phyloP scores from a whole-genome alignment of 2,113 vertebrate genomes.

The Tenrec ecaudatus region DNA sequence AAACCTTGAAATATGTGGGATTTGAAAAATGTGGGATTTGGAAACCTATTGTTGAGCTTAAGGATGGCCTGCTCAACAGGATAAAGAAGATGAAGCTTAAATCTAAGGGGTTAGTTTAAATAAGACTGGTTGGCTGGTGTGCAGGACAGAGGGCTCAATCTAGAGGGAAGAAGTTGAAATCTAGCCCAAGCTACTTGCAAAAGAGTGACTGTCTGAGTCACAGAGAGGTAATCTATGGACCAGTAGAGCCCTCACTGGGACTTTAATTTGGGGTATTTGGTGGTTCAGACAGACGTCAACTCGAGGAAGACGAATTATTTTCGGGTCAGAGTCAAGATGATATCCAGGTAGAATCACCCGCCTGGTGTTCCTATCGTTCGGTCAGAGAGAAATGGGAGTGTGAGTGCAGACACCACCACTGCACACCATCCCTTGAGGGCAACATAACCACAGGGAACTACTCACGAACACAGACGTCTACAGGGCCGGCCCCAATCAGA shows the following conservation, averaged over 20 bases:
- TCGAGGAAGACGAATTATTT: background rate
- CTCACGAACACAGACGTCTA: no score
- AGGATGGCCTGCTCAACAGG: background rate
- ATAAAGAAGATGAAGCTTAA: background rate
- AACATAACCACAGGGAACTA: no score
- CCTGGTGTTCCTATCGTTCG: no score
- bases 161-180: background rate
- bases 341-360: no score
- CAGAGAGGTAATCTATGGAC: background rate
- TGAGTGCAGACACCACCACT: no score
- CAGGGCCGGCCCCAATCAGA: no score
- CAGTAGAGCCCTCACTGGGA: background rate
- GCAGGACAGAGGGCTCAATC: background rate
- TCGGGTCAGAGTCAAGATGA: no score
- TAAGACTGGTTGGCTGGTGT: background rate
- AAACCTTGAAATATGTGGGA: background rate
- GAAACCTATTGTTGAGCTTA: background rate
- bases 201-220: background rate
- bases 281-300: background rate
- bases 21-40: conserved; percentile 19
- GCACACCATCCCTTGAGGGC: no score
- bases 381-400: no score
- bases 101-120: background rate
- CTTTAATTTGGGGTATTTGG: background rate
- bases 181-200: background rate